These are phyloP conservation scores for Brenthis ino DNA, from an alignment of 2,888 invertebrate genomes.

Conservation along the genomic window DNA sequence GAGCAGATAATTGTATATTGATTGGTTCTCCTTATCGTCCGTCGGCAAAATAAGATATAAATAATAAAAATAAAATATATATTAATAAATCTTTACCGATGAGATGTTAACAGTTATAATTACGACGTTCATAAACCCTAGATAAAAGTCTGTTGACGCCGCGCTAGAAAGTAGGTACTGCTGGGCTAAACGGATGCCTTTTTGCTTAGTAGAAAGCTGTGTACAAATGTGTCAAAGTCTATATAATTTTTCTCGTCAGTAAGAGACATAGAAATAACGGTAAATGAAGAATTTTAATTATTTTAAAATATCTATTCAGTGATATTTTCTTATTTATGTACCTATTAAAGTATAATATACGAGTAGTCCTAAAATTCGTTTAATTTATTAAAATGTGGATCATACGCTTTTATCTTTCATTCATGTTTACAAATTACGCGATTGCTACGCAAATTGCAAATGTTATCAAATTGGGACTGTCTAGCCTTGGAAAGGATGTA, in stretches of 20 bases:
- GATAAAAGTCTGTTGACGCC: constrained; percentile 39
- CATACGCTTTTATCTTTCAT: not conserved
- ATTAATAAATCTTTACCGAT: constrained; percentile 35
- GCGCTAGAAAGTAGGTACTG: constrained; percentile 32
- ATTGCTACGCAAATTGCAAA: constrained; percentile 20
- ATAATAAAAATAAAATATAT: constrained; percentile 7
- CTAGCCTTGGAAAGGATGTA: constrained; percentile 39
- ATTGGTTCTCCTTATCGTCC: not conserved
- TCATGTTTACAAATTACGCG: constrained; percentile 20
- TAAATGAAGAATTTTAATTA: constrained; percentile 1
- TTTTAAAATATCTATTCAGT: not conserved
- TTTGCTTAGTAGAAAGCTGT: constrained; percentile 34
- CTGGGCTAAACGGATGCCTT: constrained; percentile 29
- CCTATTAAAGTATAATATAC: no score
- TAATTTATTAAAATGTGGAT: no score
- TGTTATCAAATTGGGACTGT: constrained; percentile 39
- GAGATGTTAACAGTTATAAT: constrained; percentile 35
- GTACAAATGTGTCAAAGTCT: constrained; percentile 35
- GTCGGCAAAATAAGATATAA: not conserved
- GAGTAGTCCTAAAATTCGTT: no score
- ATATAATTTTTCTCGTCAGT: constrained; percentile 31
- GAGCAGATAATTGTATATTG: not conserved
- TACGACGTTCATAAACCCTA: constrained; percentile 41
- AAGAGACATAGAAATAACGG: constrained; percentile 24
- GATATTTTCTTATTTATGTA: no score